Percentiles rank a stretch among this genome's conserved stretches.
Conservation (phyloP, 2,888 invertebrate genomes). For the Amblyjoppa proteus region DNA sequence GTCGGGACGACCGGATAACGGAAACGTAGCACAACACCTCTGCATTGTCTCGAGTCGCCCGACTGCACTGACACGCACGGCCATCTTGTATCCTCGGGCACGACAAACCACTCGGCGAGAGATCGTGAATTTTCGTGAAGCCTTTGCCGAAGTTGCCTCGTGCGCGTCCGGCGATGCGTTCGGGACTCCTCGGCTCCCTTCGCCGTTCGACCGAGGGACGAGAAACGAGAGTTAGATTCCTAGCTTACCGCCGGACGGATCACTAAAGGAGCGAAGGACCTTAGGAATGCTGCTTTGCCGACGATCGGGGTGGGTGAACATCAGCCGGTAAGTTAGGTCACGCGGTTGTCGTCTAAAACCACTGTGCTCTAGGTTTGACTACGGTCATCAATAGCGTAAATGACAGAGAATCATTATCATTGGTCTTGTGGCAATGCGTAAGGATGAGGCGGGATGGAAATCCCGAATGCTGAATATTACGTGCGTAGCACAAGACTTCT, state of each 20-base stretch:
- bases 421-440: no score
- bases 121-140: neutral
- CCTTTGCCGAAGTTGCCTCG: neutral
- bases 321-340: no score
- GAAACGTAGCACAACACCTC: slow-evolving; percentile 70
- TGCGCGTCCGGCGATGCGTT: neutral
- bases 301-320: neutral
- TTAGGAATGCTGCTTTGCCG: neutral
- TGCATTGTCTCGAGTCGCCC: slow-evolving; percentile 75
- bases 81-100: slow-evolving; percentile 64
- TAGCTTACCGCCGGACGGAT: neutral
- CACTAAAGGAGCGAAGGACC: neutral
- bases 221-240: neutral
- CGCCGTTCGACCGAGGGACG: neutral
- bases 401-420: no score
- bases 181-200: neutral
- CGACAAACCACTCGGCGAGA: neutral
- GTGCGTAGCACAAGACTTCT: slow-evolving; percentile 70
- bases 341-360: no score
- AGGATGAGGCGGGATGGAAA: no score
- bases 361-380: no score
- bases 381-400: no score
- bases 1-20: slow-evolving; percentile 52
- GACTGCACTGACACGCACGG: slow-evolving; percentile 70
- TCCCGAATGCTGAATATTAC: no score